A percentile compares a stretch with the other conserved stretches of the same genome.
phyloP scores from a whole-genome alignment of 2,797 vertebrate genomes.

The Cercopithecus diana region DNA sequence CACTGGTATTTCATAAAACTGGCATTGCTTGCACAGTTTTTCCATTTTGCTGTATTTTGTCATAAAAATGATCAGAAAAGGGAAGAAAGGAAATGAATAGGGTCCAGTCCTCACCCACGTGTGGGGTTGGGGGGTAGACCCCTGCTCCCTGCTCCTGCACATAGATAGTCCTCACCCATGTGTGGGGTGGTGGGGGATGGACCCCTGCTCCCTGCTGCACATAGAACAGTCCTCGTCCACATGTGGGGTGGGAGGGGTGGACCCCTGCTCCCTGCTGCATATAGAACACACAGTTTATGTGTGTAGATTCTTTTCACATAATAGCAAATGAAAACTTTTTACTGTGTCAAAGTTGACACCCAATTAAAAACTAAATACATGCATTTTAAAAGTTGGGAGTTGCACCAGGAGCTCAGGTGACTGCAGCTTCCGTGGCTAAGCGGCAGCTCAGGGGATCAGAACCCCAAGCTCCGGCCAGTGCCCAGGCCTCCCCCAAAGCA shows the following conservation, averaged over 20 bases:
- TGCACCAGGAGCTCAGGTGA: neutral
- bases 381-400: neutral
- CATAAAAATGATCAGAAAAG: neutral
- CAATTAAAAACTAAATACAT: neutral
- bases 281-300: fast-evolving
- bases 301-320: neutral
- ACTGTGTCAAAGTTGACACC: neutral
- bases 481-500: neutral
- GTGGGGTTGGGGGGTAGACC: fast-evolving
- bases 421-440: neutral
- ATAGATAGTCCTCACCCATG: no score
- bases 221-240: no score
- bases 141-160: no score
- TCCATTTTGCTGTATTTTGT: neutral
- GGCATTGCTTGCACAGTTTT: neutral
- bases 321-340: neutral
- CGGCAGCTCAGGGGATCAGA: fast-evolving
- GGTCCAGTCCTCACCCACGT: fast-evolving
- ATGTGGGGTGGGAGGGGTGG: fast-evolving
- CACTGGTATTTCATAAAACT: neutral
- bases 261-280: fast-evolving
- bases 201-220: no score
- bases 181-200: no score
- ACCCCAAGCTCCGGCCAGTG: neutral
- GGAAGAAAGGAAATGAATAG: no score